Percentiles rank a stretch among this genome's conserved stretches.
phyloP scores from a whole-genome alignment of 2,113 vertebrate species.

The Narcine bancroftii region DNA sequence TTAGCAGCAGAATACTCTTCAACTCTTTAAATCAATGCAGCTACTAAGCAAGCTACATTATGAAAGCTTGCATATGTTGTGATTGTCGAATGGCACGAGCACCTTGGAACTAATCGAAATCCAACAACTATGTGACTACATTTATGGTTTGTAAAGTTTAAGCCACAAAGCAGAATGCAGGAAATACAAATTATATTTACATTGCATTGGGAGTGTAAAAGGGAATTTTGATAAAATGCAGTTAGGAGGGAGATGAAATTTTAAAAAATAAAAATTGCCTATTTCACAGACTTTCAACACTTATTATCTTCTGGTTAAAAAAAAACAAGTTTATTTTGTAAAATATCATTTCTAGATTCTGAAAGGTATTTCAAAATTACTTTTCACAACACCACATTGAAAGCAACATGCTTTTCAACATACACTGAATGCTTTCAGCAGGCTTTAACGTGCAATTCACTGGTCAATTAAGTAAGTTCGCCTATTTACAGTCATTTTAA shows the following conservation, averaged over 20 bases:
- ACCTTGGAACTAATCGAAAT: too few relatives aligned
- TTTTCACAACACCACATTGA: not conserved
- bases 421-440: not conserved
- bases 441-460: not conserved
- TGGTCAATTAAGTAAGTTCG: not conserved
- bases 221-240: too few relatives aligned
- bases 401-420: not conserved
- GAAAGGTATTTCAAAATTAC: not conserved
- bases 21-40: too few relatives aligned
- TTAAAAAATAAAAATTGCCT: not conserved
- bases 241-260: not conserved
- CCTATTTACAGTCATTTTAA: not conserved
- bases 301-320: not conserved
- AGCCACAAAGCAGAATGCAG: not conserved
- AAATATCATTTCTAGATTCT: not conserved
- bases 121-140: too few relatives aligned
- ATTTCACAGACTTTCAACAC: too few relatives aligned
- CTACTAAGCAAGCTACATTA: too few relatives aligned
- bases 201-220: too few relatives aligned
- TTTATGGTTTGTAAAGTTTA: not conserved
- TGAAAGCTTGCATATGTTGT: too few relatives aligned
- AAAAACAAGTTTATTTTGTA: not conserved
- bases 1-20: too few relatives aligned
- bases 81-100: too few relatives aligned
- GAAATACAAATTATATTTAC: not conserved